phyloP scores from a whole-genome alignment of 1,140 invertebrate genomes.

The Drosophila repletoides region DNA sequence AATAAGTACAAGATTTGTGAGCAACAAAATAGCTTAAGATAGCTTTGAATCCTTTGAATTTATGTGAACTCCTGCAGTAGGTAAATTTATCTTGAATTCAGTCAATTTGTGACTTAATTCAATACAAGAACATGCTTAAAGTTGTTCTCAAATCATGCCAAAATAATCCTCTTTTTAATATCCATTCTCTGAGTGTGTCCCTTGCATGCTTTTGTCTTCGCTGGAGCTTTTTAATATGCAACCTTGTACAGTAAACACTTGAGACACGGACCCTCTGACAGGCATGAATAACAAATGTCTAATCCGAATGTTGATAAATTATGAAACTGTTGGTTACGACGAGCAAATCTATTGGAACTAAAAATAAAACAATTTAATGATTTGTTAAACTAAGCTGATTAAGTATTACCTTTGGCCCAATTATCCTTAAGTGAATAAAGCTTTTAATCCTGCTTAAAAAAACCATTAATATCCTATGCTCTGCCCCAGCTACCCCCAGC shows the following conservation, averaged over 20 bases:
- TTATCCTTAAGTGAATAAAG: neutral
- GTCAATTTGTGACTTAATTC: no score
- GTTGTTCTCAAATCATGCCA: no score
- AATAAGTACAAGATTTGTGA: no score
- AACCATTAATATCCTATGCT: conserved; percentile 3
- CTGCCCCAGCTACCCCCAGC: no score
- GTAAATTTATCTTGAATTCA: no score
- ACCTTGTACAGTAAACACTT: conserved; percentile 49
- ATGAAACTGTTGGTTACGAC: conserved; percentile 6
- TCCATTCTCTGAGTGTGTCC: neutral
- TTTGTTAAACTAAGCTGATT: conserved; percentile 8
- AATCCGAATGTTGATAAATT: conserved; percentile 18
- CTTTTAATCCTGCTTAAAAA: conserved; percentile 1
- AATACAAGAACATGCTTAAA: no score
- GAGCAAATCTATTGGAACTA: neutral
- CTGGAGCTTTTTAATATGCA: conserved; percentile 33
- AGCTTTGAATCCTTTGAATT: no score
- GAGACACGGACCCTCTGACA: conserved; percentile 35
- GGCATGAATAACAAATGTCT: conserved; percentile 5
- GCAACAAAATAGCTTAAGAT: no score
- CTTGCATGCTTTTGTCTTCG: neutral
- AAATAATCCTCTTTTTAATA: no score
- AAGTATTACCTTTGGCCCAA: neutral
- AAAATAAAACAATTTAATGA: conserved; percentile 3
- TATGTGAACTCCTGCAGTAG: no score